phyloP scores from a whole-genome alignment of 2,888 invertebrate genomes.

The Metalampra italica region DNA sequence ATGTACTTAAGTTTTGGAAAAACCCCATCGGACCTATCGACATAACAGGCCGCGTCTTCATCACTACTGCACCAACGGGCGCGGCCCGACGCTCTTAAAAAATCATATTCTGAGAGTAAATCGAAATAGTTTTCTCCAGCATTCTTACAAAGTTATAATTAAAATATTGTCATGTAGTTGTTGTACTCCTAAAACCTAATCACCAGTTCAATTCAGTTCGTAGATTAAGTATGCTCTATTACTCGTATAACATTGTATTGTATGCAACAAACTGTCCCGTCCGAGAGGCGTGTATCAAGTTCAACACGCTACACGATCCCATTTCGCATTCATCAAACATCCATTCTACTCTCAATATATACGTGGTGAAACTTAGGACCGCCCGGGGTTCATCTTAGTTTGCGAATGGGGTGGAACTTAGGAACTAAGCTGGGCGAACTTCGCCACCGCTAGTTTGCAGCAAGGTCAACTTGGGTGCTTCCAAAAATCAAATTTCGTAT shows the following conservation, averaged over 20 bases:
- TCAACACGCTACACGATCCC: conserved; percentile 28
- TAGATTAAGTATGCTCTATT: too few species aligned
- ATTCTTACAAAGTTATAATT: too few species aligned
- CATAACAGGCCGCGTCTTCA: too few species aligned
- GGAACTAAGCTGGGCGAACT: conserved; percentile 46
- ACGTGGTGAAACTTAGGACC: conserved; percentile 55
- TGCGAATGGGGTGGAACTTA: conserved; percentile 53
- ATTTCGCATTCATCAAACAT: conserved; percentile 66
- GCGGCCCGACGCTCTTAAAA: too few species aligned
- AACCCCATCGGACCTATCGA: too few species aligned
- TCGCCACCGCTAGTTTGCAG: conserved; percentile 56
- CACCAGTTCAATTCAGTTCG: too few species aligned
- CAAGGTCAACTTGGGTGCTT: conserved; percentile 39
- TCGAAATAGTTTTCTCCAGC: too few species aligned
- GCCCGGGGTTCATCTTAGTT: conserved; percentile 64
- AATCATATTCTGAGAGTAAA: too few species aligned
- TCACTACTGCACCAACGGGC: too few species aligned
- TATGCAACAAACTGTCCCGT: not conserved
- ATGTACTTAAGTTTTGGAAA: too few species aligned
- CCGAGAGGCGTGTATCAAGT: conserved; percentile 1
- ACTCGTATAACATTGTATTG: not conserved
- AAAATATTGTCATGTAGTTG: too few species aligned
- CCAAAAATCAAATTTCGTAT: conserved; percentile 16
- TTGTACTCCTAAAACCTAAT: too few species aligned
- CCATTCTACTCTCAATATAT: conserved; percentile 62